These are phyloP conservation scores for Anoplius nigerrimus DNA, from an alignment of 2,888 invertebrate species.

Conservation along the genomic window DNA sequence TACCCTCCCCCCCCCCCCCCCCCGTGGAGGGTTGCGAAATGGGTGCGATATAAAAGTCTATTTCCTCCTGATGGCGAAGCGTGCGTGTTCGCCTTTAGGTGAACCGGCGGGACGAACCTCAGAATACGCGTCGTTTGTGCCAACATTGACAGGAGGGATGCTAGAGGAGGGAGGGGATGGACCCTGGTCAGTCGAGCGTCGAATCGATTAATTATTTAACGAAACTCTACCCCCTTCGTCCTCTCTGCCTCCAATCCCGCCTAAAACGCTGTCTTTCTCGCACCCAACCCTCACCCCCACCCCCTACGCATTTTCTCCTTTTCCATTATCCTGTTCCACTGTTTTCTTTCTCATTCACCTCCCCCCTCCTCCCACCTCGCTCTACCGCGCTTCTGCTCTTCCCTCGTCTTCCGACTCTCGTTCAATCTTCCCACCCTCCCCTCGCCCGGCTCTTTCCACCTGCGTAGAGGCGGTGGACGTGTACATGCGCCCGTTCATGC, in stretches of 20 bases:
- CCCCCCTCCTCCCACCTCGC: neutral
- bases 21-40: neutral
- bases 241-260: conserved; percentile 23
- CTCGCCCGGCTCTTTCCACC: no score
- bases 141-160: conserved; percentile 28
- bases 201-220: conserved; percentile 59
- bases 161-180: conserved; percentile 42
- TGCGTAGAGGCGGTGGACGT: no score
- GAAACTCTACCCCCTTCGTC: neutral
- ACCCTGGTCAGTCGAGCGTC: conserved; percentile 37
- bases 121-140: conserved; percentile 48
- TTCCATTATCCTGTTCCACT: neutral
- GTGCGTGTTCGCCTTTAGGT: no score
- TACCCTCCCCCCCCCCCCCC: no score
- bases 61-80: no score
- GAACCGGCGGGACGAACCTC: conserved; percentile 18
- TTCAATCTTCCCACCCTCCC: no score
- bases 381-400: neutral
- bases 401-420: neutral
- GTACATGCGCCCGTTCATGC: conserved; percentile 1
- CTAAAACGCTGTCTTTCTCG: conserved; percentile 13
- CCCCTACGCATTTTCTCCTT: neutral
- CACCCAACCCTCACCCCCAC: neutral
- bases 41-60: neutral
- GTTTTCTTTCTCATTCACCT: neutral